Percentiles rank a stretch among this genome's conserved stretches.
These are phyloP conservation scores for Zophobas morio DNA, from an alignment of 1,140 invertebrate species.

Conservation along the genomic window DNA sequence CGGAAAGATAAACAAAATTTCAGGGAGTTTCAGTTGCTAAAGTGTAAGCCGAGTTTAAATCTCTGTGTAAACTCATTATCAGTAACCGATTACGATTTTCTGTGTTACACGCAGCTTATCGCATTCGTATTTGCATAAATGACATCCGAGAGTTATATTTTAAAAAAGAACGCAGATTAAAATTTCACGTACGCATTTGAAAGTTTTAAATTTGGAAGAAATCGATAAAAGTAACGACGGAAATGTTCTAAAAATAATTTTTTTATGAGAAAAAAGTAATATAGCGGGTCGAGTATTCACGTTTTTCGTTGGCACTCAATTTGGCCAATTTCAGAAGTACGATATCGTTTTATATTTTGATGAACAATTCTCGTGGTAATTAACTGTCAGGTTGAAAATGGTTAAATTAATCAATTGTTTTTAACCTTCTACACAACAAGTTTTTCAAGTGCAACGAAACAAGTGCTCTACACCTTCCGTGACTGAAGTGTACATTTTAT, in stretches of 20 bases:
- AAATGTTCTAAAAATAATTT: conserved; percentile 30
- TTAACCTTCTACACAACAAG: conserved; percentile 29
- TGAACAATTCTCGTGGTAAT: conserved; percentile 30
- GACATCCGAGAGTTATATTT: conserved; percentile 1
- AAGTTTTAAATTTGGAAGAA: conserved; percentile 22
- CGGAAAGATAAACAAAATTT: background rate
- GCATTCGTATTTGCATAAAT: conserved; percentile 17
- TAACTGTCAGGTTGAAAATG: conserved; percentile 36
- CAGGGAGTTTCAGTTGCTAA: background rate
- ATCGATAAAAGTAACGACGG: conserved; percentile 14
- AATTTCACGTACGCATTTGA: conserved; percentile 18
- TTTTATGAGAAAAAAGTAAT: conserved; percentile 3
- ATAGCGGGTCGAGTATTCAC: conserved; percentile 7
- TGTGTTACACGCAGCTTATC: conserved; percentile 8
- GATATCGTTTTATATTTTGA: conserved; percentile 12
- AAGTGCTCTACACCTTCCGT: conserved; percentile 38
- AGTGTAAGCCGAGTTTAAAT: conserved; percentile 3
- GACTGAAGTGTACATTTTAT: conserved; percentile 40
- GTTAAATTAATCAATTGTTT: conserved; percentile 39
- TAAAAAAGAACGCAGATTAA: conserved; percentile 19
- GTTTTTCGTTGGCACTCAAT: conserved; percentile 5
- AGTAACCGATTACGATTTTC: conserved; percentile 16
- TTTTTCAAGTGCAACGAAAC: conserved; percentile 36
- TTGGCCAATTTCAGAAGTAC: background rate
- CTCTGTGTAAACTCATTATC: conserved; percentile 9